phyloP scores from a whole-genome alignment of 2,113 vertebrate species.

The Gymnarchus niloticus region DNA sequence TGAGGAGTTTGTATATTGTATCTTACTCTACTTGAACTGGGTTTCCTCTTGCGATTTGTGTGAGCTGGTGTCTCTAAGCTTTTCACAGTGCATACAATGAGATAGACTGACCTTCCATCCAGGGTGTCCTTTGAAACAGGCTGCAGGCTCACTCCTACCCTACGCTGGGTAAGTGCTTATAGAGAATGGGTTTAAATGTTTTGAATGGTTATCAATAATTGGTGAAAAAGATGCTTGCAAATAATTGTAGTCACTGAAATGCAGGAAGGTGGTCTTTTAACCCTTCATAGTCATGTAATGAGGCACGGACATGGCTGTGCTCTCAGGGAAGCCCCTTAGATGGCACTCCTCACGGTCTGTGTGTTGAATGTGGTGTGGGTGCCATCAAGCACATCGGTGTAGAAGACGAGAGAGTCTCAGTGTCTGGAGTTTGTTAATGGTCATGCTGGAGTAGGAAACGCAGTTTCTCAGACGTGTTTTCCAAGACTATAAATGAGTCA shows the following conservation, averaged over 20 bases:
- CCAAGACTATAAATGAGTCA: conserved; percentile 55
- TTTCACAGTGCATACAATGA: no score
- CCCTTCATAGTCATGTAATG: not conserved
- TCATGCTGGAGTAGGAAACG: conserved; percentile 38
- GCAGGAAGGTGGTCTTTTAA: not conserved
- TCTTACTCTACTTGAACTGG: not conserved
- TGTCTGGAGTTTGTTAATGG: conserved; percentile 20
- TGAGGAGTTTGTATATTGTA: not conserved
- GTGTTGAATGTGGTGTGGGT: not conserved
- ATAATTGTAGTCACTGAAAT: not conserved
- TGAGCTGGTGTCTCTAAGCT: no score
- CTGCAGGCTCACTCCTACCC: not conserved
- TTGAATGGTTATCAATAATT: not conserved
- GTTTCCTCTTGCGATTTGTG: not conserved
- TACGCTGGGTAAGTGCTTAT: not conserved
- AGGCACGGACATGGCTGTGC: not conserved
- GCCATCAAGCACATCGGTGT: not conserved
- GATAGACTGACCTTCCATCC: not conserved
- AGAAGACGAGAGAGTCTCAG: not conserved
- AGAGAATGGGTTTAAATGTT: not conserved
- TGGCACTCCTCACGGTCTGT: not conserved
- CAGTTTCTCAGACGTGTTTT: conserved; percentile 45
- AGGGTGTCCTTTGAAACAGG: not conserved
- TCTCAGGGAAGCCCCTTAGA: not conserved
- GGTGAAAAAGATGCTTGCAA: not conserved